Evolutionary conservation across 1,140 invertebrate species (phyloP).

Genomic region (Trachymyrmex cornetzi): DNA sequence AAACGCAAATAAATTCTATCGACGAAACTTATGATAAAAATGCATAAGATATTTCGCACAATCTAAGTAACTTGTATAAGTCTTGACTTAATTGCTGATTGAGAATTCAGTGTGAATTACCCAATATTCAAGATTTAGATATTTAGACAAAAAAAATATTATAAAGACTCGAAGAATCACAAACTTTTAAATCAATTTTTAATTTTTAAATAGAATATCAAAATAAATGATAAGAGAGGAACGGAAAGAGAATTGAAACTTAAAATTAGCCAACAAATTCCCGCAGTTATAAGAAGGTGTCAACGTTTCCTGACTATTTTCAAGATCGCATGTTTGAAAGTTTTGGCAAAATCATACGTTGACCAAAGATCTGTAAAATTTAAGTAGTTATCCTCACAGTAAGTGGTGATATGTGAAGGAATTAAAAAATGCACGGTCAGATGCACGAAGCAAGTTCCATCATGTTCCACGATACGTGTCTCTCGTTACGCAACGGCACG

Average conservation of each 20-base stretch:
- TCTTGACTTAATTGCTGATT: background rate
- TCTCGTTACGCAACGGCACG: background rate
- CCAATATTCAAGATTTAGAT: background rate
- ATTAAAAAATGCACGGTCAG: conserved; percentile 31
- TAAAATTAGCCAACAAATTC: background rate
- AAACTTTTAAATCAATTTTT: background rate
- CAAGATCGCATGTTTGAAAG: background rate
- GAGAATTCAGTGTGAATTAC: background rate
- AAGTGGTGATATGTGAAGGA: conserved; percentile 32
- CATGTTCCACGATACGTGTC: background rate
- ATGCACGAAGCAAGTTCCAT: conserved; percentile 17
- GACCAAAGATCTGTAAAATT: background rate
- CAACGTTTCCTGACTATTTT: background rate
- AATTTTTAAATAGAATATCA: background rate
- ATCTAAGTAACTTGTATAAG: conserved; percentile 17
- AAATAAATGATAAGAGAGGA: background rate
- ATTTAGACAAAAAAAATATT: background rate
- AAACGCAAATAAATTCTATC: conserved; percentile 75
- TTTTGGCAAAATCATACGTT: background rate
- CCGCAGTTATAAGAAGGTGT: background rate
- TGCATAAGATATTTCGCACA: conserved; percentile 3
- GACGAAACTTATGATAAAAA: conserved; percentile 73
- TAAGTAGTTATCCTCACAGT: background rate
- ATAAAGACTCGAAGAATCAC: too few relatives aligned
- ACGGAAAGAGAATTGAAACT: too few relatives aligned